phyloP scores from a whole-genome alignment of 1,140 invertebrate genomes.

The Drosophila pandora region DNA sequence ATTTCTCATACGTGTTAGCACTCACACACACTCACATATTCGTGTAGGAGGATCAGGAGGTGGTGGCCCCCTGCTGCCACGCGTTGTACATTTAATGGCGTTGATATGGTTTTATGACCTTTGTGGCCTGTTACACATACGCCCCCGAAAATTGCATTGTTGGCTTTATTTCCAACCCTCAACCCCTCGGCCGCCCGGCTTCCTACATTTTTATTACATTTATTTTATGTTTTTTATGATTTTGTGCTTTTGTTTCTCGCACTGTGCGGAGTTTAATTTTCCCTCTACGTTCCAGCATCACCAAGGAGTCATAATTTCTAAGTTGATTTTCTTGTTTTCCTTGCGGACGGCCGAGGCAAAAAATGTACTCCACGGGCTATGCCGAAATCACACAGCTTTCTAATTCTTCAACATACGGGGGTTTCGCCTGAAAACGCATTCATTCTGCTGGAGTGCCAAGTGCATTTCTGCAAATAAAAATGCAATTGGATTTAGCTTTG shows the following conservation, averaged over 20 bases:
- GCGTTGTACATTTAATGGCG: constrained; percentile 81
- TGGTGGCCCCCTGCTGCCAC: constrained; percentile 47
- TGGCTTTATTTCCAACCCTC: constrained; percentile 54
- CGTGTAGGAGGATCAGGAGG: constrained; percentile 4
- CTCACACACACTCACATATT: constrained; percentile 25
- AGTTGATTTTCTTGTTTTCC: constrained; percentile 77
- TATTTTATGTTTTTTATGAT: constrained; percentile 81
- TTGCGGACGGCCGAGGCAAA: not conserved
- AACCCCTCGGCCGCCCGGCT: not conserved
- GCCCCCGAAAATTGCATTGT: constrained; percentile 81
- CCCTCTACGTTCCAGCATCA: constrained; percentile 42
- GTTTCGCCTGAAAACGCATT: constrained; percentile 11
- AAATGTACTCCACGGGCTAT: constrained; percentile 10
- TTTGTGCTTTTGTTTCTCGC: constrained; percentile 64
- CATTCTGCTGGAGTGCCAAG: constrained; percentile 62
- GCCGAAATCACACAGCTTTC: constrained; percentile 22
- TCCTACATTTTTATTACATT: constrained; percentile 69
- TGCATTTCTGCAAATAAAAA: constrained; percentile 81
- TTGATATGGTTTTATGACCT: constrained; percentile 83
- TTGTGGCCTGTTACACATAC: constrained; percentile 81
- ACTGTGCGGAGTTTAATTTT: constrained; percentile 68
- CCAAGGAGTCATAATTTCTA: constrained; percentile 77
- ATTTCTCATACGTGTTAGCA: constrained; percentile 35
- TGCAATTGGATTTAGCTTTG: constrained; percentile 76
- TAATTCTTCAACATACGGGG: not conserved